Percentiles rank a stretch among this genome's conserved stretches.
These are phyloP conservation scores for Sialis fuliginosa DNA, from an alignment of 2,888 invertebrate species.

Conservation along the genomic window DNA sequence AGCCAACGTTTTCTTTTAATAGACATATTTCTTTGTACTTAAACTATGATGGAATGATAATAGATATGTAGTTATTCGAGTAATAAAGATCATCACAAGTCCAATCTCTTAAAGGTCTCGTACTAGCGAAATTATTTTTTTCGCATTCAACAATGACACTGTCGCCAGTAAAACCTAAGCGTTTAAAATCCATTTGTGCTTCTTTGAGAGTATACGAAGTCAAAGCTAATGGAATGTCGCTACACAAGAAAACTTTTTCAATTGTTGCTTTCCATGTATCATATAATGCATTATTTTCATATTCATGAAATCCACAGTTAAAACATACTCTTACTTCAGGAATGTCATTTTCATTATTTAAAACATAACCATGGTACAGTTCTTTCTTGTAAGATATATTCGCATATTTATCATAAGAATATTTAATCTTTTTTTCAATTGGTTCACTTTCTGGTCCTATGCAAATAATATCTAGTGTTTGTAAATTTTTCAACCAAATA, in stretches of 20 bases:
- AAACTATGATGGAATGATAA: slow-evolving; percentile 7
- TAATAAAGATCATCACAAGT: slow-evolving; percentile 16
- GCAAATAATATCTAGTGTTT: background rate
- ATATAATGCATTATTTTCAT: slow-evolving; percentile 7
- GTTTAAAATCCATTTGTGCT: slow-evolving; percentile 14
- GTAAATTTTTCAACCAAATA: background rate
- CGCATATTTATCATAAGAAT: slow-evolving; percentile 6
- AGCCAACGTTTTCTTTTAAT: no score
- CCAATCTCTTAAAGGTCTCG: slow-evolving; percentile 17
- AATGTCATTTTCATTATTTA: slow-evolving; percentile 8
- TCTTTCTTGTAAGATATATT: slow-evolving; percentile 9
- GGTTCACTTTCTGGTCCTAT: background rate
- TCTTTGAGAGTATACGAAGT: slow-evolving; percentile 20
- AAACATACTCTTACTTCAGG: slow-evolving; percentile 18
- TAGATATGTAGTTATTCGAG: slow-evolving; percentile 16
- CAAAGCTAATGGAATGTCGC: slow-evolving; percentile 14
- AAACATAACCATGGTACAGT: slow-evolving; percentile 16
- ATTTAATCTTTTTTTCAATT: no score
- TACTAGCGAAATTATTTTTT: slow-evolving; percentile 16
- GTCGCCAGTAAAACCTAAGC: slow-evolving; percentile 5
- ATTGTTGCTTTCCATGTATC: slow-evolving; percentile 18
- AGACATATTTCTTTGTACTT: slow-evolving; percentile 1
- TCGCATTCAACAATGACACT: slow-evolving; percentile 11
- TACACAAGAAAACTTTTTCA: slow-evolving; percentile 11
- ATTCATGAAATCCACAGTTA: slow-evolving; percentile 21